Base-by-base conservation (phyloP, 1,140 invertebrate species). In the Penaeus indicus region DNA sequence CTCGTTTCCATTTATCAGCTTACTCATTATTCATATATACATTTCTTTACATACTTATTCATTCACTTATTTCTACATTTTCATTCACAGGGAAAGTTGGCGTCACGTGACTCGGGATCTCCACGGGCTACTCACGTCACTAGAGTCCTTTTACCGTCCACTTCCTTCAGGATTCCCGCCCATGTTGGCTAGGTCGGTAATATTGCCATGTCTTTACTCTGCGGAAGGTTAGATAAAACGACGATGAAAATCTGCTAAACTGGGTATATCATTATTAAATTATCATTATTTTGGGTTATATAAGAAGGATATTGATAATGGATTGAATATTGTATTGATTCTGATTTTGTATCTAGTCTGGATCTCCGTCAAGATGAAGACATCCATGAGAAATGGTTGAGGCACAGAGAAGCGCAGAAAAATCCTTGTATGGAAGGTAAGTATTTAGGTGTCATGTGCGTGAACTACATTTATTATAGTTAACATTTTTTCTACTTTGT, bases 381-480 rank as follows among this genome's bases (percentile, higher is more conserved):
- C 61, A 77, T 82, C 25, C 67, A 84, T 10, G 72, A 88, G 86
- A 84, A 84, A 62, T 63, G 67, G 81, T 25, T 61, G 61, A 77
- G 67, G 19, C 81, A 88, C 27, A 72, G 78, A 25, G 60, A 47
- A 19, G 19, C 21, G 13, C 5, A 4, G 3, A 47, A 79, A 32
- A 61, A 79, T 32, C 64, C 16, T n/a, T 88, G 86, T 54, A 88
- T 88, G 86, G 69, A 83, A 32, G 86, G 86, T 88, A 18, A 38
- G 84, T 47, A 54, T 54, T 54, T 54, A 54, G 13, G 8, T 54
- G 11, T 54, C 8, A 13, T 54, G 13, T 13, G 11, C 47, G 13
- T 54, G 13, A 11, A 11, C 0, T 54, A 54, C 19, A 32, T n/a
- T 1, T 63, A 22, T 27, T 22, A 10, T 63, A n/a, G 21, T 38